These are phyloP conservation scores for Luehdorfia chinensis DNA, from an alignment of 1,140 invertebrate species.

Conservation along the genomic window DNA sequence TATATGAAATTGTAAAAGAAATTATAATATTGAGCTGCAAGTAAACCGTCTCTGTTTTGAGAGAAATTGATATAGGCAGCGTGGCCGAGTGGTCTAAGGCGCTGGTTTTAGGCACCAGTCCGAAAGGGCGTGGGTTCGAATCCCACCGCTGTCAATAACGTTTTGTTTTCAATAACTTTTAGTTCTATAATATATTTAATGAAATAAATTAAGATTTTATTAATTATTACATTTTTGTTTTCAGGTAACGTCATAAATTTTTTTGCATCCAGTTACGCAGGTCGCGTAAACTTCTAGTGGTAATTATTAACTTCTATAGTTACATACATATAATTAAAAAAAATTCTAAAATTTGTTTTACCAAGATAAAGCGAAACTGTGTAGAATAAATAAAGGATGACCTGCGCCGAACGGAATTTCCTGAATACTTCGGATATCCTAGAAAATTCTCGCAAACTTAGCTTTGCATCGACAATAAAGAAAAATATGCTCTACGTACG, in stretches of 20 bases:
- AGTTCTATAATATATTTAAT: too few species aligned
- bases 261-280: background rate
- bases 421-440: slow-evolving; percentile 26
- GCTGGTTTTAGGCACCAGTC: slow-evolving; percentile 89
- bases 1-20: too few species aligned
- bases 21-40: too few species aligned
- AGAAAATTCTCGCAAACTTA: background rate
- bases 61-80: too few species aligned
- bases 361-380: slow-evolving; percentile 13
- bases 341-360: slow-evolving; percentile 16
- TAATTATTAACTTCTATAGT: background rate
- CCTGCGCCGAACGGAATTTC: slow-evolving; percentile 27
- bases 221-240: slow-evolving; percentile 16
- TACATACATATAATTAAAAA: background rate
- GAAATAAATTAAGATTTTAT: too few species aligned
- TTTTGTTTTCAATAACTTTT: slow-evolving; percentile 7
- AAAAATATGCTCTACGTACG: slow-evolving; percentile 10
- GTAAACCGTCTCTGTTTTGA: too few species aligned
- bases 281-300: background rate
- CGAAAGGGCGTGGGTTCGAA: slow-evolving; percentile 88
- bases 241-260: slow-evolving; percentile 21
- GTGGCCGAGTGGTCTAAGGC: slow-evolving; percentile 80
- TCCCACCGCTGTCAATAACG: slow-evolving; percentile 84
- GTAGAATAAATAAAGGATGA: slow-evolving; percentile 20
- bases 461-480: background rate